Evolutionary conservation across 2,113 vertebrate species (phyloP).

Genomic region (Pagrus major): DNA sequence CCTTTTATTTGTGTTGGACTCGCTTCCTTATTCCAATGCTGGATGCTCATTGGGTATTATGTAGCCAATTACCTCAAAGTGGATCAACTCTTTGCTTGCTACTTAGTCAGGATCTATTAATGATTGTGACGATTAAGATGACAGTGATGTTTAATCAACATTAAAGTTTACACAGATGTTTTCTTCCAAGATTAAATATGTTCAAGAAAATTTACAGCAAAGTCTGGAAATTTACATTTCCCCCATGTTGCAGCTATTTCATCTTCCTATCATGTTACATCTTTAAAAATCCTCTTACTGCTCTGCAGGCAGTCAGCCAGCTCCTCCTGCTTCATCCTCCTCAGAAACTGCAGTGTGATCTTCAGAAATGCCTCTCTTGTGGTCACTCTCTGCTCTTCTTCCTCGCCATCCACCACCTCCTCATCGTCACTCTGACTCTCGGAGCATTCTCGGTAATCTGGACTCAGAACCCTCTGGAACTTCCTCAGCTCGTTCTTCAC

Average conservation of each 20-base stretch:
- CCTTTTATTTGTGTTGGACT: too few species aligned
- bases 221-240: background rate
- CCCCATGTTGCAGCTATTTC: too few species aligned
- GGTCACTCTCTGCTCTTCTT: background rate
- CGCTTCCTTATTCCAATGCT: too few species aligned
- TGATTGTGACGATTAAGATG: too few species aligned
- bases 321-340: constrained; percentile 6
- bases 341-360: constrained; percentile 12
- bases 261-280: background rate
- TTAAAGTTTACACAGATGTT: too few species aligned
- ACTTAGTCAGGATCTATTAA: too few species aligned
- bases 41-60: too few species aligned
- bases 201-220: background rate
- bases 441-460: constrained; percentile 1
- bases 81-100: too few species aligned
- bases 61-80: too few species aligned
- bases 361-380: constrained; percentile 13
- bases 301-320: constrained; percentile 18
- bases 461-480: background rate
- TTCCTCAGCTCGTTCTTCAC: too few species aligned
- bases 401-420: background rate
- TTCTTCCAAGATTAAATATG: too few species aligned
- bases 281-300: background rate
- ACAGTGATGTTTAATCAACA: too few species aligned
- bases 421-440: background rate